Evolutionary conservation across 1,140 invertebrate species (phyloP), one percentile per base, ranked within the genome.

Genomic region (Neodiprion pinetum): DNA sequence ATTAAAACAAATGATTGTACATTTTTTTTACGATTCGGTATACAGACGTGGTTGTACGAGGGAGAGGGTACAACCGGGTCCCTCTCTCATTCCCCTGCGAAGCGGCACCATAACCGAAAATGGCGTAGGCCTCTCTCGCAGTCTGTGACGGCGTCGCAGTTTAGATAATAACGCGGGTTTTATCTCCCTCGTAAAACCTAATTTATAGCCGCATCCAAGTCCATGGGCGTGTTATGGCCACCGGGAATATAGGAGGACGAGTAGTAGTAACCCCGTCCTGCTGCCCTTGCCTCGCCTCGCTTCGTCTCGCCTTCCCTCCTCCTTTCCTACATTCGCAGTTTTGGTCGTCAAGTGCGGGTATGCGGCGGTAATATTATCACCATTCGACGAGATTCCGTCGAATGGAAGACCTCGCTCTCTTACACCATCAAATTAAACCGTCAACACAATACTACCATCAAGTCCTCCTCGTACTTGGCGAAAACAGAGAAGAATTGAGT

Each of bases 131-230:
- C 76, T 79, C 28, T 40, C 28, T 78, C 83, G 85, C 87, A 85
- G 82, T 85, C 83, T 83, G 81, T 86, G 86, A 88, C 84, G 83
- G 83, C 84, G 82, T 83, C 83, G 86, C 84, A 85, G 85, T 88
- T 88, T 88, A 88, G 87, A 88, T 88, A 88, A 88, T 88, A 88
- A 88, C 85, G 85, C 84, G 86, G 84, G 85, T 88, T 88, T 88
- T 88, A 88, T 88, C 87, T 88, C 81, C 81, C 86, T 88, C 87
- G 86, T 88, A 88, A 88, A 88, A 87, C 81, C 79, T 88, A 88
- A 88, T 88, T 88, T 88, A 88, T 86, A 82, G 82, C 81, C 82
- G 80, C 85, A 86, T 85, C 81, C 84, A 77, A 82, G 83, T 83
- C 82, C 78, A 83, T 83, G 79, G 82, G 80, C 82, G 79, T 83